phyloP scores from a whole-genome alignment of 2,113 vertebrate species.

The Pluvianellus socialis region DNA sequence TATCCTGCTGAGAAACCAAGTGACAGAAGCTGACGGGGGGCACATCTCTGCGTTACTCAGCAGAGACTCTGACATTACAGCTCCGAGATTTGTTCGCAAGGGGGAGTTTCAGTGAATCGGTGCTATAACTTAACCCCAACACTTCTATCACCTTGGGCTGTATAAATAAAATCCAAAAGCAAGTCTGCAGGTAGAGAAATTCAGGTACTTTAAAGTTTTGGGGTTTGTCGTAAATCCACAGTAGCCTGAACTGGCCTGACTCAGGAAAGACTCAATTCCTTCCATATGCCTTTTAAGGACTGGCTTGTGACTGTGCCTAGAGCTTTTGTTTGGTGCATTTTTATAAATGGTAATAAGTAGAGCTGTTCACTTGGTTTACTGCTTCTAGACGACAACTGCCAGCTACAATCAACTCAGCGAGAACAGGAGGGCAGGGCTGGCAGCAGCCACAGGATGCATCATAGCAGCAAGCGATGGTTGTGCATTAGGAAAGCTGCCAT shows the following conservation, averaged over 20 bases:
- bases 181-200: not conserved
- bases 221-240: not conserved
- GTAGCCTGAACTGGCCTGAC: not conserved
- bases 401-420: not conserved
- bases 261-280: not conserved
- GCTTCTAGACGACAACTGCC: conserved; percentile 29
- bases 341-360: conserved; percentile 6
- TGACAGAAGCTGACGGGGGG: not conserved
- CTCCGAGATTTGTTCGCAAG: not conserved
- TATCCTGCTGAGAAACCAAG: not conserved
- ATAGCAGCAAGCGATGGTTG: not conserved
- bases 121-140: not conserved
- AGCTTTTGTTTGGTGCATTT: conserved; percentile 22
- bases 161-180: not conserved
- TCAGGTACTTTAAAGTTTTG: not conserved
- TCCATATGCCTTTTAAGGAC: conserved; percentile 5
- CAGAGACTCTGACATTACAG: not conserved
- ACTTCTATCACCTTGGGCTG: not conserved
- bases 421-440: not conserved
- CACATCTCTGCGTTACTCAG: not conserved
- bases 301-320: not conserved
- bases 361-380: conserved; percentile 40
- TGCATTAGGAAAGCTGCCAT: not conserved
- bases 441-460: not conserved
- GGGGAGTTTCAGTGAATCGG: not conserved